Evolutionary conservation across 2,113 vertebrate species (phyloP).

Genomic region (Amblyopsis rosae): DNA sequence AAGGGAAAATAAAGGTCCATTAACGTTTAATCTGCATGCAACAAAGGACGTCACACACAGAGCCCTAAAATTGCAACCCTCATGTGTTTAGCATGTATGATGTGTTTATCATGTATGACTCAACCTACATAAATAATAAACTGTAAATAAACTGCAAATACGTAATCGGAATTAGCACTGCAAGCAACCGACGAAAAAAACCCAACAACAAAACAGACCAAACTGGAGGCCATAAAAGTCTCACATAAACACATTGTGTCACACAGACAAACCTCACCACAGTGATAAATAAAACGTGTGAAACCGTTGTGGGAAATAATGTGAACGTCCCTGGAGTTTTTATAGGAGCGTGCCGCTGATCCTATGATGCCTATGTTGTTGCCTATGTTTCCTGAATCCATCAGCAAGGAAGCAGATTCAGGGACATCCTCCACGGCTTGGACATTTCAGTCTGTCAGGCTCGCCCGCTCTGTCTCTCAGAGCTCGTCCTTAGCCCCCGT

Average conservation of each 20-base stretch:
- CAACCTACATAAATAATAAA: neutral
- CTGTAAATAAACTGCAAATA: constrained; percentile 2
- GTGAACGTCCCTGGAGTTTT: neutral
- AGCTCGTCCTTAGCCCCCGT: constrained; percentile 71
- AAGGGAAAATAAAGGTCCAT: constrained; percentile 51
- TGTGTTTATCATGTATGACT: neutral
- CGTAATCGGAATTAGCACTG: neutral
- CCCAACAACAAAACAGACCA: too few relatives aligned
- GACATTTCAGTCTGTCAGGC: constrained; percentile 23
- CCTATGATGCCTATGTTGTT: too few relatives aligned
- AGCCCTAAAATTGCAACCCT: constrained; percentile 1
- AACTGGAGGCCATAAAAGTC: too few relatives aligned
- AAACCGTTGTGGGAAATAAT: neutral
- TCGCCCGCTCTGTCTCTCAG: constrained; percentile 47
- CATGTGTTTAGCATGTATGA: neutral
- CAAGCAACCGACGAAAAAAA: too few relatives aligned
- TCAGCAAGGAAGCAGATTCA: neutral
- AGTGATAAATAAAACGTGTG: neutral
- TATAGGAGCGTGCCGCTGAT: too few relatives aligned
- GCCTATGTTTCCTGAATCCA: neutral
- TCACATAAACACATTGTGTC: too few relatives aligned
- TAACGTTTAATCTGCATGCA: constrained; percentile 46
- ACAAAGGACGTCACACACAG: constrained; percentile 15
- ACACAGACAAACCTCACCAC: too few relatives aligned
- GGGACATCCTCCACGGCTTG: neutral